Evolutionary conservation across 2,888 invertebrate genomes (phyloP).

Genomic region (Anoncus sp.): DNA sequence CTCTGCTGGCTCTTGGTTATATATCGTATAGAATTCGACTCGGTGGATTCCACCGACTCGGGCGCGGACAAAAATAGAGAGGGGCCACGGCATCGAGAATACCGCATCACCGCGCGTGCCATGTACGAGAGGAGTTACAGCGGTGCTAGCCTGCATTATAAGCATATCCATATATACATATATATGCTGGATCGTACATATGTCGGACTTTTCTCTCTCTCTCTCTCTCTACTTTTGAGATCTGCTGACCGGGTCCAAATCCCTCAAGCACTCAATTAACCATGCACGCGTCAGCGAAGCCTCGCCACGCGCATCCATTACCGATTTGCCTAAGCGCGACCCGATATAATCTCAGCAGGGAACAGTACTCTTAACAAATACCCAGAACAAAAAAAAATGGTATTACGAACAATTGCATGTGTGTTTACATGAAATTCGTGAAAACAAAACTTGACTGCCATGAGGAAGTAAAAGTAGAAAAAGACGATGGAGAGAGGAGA

Average conservation of each 20-base stretch:
- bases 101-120: constrained; percentile 64
- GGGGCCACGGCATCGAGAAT: constrained; percentile 77
- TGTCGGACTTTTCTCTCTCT: not conserved
- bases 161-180: too few relatives aligned
- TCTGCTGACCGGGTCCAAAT: constrained; percentile 44
- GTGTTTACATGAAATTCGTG: too few relatives aligned
- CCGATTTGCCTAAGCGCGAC: too few relatives aligned
- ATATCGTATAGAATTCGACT: constrained; percentile 79
- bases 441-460: too few relatives aligned
- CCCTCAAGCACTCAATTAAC: constrained; percentile 54
- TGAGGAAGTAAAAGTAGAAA: not conserved
- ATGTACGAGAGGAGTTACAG: constrained; percentile 9
- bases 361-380: too few relatives aligned
- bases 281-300: constrained; percentile 24
- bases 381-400: too few relatives aligned
- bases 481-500: not conserved
- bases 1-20: constrained; percentile 37
- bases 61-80: constrained; percentile 80
- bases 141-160: constrained; percentile 21
- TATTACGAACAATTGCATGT: too few relatives aligned
- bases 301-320: constrained; percentile 2
- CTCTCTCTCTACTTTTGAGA: constrained; percentile 32
- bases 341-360: too few relatives aligned
- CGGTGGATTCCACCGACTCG: constrained; percentile 77
- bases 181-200: not conserved